A percentile compares a stretch with the other conserved stretches of the same genome.
Evolutionary conservation across 2,888 invertebrate species (phyloP).

Genomic region (Torymus auratus): DNA sequence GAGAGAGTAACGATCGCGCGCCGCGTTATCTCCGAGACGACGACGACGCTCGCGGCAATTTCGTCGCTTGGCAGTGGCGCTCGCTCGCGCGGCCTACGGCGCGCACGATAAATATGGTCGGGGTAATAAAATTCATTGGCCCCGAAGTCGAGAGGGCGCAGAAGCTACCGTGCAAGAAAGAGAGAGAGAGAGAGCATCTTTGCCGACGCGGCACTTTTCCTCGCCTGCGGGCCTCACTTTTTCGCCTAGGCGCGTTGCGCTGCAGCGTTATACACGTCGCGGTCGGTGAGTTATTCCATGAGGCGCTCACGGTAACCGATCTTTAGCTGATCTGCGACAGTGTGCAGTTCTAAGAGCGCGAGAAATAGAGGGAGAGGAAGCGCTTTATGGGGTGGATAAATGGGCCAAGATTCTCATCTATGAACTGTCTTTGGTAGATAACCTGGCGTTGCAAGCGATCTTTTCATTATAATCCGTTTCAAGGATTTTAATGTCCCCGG

Average conservation of each 20-base stretch:
- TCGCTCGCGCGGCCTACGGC: constrained; percentile 18
- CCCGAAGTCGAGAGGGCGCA: constrained; percentile 5
- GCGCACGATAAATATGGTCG: constrained; percentile 63
- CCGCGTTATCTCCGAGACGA: constrained; percentile 60
- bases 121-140: constrained; percentile 67
- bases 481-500: neutral
- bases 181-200: too few species aligned
- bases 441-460: neutral
- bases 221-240: constrained; percentile 41
- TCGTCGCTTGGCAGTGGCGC: neutral
- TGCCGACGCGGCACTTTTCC: constrained; percentile 42
- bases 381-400: neutral
- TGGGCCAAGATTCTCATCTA: neutral
- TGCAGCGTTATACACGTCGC: too few species aligned
- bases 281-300: constrained; percentile 51
- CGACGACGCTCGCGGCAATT: constrained; percentile 44
- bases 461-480: neutral
- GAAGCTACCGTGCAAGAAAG: too few species aligned
- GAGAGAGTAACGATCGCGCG: constrained; percentile 51
- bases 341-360: neutral
- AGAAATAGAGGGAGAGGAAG: neutral
- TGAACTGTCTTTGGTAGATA: too few species aligned
- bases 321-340: constrained; percentile 8
- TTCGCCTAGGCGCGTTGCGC: too few species aligned
- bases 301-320: constrained; percentile 15